A percentile compares a stretch with the other conserved stretches of the same genome.
These are phyloP conservation scores for Sapayoa aenigma DNA, from an alignment of 2,113 vertebrate species.

Conservation along the genomic window DNA sequence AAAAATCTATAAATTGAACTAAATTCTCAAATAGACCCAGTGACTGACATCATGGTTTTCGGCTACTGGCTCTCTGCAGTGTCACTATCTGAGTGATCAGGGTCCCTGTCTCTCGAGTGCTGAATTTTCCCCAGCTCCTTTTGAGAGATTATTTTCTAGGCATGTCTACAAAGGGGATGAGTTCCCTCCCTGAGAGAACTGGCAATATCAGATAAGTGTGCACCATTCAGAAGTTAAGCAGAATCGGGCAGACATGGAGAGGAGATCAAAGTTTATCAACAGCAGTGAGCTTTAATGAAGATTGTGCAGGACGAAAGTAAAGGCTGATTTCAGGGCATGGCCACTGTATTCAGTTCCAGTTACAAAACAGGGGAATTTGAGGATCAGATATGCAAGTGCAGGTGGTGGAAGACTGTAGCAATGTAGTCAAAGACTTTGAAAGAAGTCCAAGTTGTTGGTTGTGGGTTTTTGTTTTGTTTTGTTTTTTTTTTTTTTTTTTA, in stretches of 20 bases:
- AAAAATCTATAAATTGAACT: neutral
- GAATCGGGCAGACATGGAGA: neutral
- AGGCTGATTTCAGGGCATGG: neutral
- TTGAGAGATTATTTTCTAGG: neutral
- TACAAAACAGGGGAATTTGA: conserved; percentile 1
- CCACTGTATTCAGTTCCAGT: neutral
- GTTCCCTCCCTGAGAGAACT: neutral
- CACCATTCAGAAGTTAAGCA: neutral
- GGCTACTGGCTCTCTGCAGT: neutral
- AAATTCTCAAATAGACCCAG: neutral
- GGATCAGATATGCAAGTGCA: conserved; percentile 14
- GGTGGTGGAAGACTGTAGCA: neutral
- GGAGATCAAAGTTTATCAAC: conserved; percentile 50
- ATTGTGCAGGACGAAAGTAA: neutral
- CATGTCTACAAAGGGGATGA: neutral
- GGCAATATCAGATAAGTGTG: neutral
- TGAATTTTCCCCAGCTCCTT: neutral
- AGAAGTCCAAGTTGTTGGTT: neutral
- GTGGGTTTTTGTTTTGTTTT: neutral
- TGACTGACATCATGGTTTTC: accelerated
- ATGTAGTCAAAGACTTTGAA: conserved; percentile 36
- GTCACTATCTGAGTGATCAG: neutral
- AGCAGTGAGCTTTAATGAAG: neutral
- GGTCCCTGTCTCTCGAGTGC: neutral
- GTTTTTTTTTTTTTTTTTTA: neutral